Base-by-base conservation (phyloP, 2,113 vertebrate species). In the Siphamia tubifer region DNA sequence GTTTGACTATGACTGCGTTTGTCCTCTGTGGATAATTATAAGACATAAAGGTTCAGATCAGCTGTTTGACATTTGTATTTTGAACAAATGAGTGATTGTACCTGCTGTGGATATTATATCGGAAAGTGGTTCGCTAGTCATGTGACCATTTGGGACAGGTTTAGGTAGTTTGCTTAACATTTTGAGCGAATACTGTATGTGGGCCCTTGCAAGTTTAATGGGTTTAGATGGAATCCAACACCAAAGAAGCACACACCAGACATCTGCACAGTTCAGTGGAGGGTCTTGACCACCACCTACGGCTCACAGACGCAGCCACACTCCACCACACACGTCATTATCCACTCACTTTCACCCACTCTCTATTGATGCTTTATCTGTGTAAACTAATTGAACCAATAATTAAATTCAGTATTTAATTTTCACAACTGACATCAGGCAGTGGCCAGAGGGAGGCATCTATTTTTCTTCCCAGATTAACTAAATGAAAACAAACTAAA, bases 361-460 rank as follows among this genome's bases (percentile, higher is more conserved):
- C 57, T 47, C 35, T 4, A 34, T 67, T 9, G 16, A 6, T 6
- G 6, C 13, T 32, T 52, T 77, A 57, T 66, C 54, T 65, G 42
- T 11, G 68, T 52, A 44, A 79, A 74, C 31, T 49, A 73, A 78
- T 69, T 65, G 4, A 78, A 49, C 34, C 15, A 44, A 52, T 74
- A 47, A 81, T 83, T 85, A 62, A 43, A 71, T 65, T 58, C 35
- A 47, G 20, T 53, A 45, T 77, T 81, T 75, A 16, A 81, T 81
- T 83, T 81, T 48, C 28, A 54, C 52, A 42, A 23, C 23, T 27
- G 45, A 69, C 44, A 78, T 49, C 27, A 47, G 58, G 20, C 62
- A 12, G 32, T 3, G 17, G 31, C 57, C 68, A 27, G 5, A 54
- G 44, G 53, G 65, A 40, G 2, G 0, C 30, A 30, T 61, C 8